Evolutionary conservation across 2,797 vertebrate genomes (phyloP).

Genomic region (Anisognathus igniventris): DNA sequence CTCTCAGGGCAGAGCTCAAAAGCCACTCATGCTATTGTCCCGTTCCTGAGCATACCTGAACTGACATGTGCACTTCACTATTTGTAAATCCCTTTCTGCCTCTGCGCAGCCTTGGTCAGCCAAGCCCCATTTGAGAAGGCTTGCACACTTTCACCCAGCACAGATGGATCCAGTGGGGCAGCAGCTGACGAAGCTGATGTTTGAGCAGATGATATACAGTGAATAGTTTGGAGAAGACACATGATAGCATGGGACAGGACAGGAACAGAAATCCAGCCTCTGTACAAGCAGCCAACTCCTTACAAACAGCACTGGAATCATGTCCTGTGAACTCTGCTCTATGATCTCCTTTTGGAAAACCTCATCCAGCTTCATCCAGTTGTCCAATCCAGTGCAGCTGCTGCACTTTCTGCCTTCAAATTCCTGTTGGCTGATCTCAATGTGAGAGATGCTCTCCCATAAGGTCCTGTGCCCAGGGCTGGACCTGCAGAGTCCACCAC

Average conservation of each 20-base stretch:
- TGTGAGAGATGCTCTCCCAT: rapidly evolving
- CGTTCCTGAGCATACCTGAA: not conserved
- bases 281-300: not conserved
- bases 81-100: not conserved
- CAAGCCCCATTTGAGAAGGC: not conserved
- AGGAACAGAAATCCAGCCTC: not conserved
- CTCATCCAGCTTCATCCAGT: not conserved
- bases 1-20: not conserved
- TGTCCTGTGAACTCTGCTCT: not conserved
- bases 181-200: not conserved
- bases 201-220: not conserved
- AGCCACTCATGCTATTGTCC: rapidly evolving
- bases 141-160: not conserved
- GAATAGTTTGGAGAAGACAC: not conserved
- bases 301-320: not conserved
- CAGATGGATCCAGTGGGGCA: not conserved
- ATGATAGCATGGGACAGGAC: not conserved
- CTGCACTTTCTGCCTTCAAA: not conserved
- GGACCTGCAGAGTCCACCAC: not conserved
- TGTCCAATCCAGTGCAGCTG: not conserved
- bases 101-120: not conserved
- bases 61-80: not conserved
- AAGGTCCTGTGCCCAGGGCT: not conserved
- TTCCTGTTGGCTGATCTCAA: not conserved
- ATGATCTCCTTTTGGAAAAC: not conserved